These are phyloP conservation scores for Stenurella melanura DNA, from an alignment of 2,888 invertebrate genomes.

Conservation along the genomic window DNA sequence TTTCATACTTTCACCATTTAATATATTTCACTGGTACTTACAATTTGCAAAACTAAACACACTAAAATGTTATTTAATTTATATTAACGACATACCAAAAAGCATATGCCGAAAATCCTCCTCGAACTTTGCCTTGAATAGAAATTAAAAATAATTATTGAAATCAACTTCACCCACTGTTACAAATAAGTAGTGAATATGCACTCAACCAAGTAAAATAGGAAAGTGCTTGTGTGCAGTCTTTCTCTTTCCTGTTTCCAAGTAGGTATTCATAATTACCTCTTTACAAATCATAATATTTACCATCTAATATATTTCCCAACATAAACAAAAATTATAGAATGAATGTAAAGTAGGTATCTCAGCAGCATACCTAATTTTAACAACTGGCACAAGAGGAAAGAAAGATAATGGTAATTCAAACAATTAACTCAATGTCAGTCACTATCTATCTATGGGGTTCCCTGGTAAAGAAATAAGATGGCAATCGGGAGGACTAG, in stretches of 20 bases:
- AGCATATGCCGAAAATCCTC: background rate
- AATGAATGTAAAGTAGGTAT: background rate
- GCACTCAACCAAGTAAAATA: conserved; percentile 27
- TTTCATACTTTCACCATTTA: background rate
- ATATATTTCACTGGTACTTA: background rate
- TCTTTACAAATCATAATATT: conserved; percentile 7
- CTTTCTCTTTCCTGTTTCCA: background rate
- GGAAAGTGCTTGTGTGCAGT: conserved; percentile 22
- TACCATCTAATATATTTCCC: background rate
- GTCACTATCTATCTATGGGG: background rate
- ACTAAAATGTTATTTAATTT: background rate
- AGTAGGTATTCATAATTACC: background rate
- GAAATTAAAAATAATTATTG: conserved; percentile 4
- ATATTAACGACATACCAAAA: background rate
- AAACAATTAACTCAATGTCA: too few relatives aligned
- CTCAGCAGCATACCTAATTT: background rate
- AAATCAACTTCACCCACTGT: conserved; percentile 14
- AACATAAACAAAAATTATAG: background rate
- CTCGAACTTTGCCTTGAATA: conserved; percentile 14
- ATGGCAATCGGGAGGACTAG: too few relatives aligned
- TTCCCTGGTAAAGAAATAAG: background rate
- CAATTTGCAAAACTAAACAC: background rate
- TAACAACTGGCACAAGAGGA: background rate
- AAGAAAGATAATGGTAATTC: too few relatives aligned
- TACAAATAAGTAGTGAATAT: background rate